Evolutionary conservation across 2,113 vertebrate species (phyloP), one percentile per base, ranked within the genome.

Genomic region (Todiramphus saurophagus): DNA sequence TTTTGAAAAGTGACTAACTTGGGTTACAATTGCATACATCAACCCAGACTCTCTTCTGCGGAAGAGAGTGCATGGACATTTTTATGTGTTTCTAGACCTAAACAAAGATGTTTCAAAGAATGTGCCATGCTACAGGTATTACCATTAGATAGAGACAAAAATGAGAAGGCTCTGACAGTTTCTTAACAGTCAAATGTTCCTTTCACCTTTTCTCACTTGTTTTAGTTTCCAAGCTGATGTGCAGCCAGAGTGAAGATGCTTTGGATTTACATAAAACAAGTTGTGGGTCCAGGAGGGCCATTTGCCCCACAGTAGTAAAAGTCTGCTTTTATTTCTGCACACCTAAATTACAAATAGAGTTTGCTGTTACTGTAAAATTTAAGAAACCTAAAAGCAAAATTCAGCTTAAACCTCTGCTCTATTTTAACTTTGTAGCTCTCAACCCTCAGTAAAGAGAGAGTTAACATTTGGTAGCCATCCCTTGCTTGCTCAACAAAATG

Each of bases 1-100:
- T 90, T 94, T 94, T 96, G 89, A 95, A 94, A 94, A 95, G 93
- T 94, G 56, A 81, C 94, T 98, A 96, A 97, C 74, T 97, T 98
- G 97, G 87, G 78, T 91, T 96, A 55, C 75, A 92, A 30, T 77
- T 96, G 78, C 48, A 92, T 75, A 87, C 83, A 92, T 67, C 37
- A 84, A 24, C 39, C 67, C 46, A 90, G 79, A 80, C 53, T 70
- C 35, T 63, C 51, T 93, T 16, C 55, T 58, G 28, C 37, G 27
- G 46, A 64, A 74, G 35, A 53, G 4, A 7, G 16, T 79, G 17
- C 43, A 25, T 1, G 5, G 53, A 48, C 3, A 58, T 88, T 87
- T 77, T 89, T 70, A 9, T 48, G 18, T 53, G 15, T 60, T 86
- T 84, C 67, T 90, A 58, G 58, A 62, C 37, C 55, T 66, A 97